phyloP scores from a whole-genome alignment of 2,888 invertebrate genomes.

The Brachylomia viminalis region DNA sequence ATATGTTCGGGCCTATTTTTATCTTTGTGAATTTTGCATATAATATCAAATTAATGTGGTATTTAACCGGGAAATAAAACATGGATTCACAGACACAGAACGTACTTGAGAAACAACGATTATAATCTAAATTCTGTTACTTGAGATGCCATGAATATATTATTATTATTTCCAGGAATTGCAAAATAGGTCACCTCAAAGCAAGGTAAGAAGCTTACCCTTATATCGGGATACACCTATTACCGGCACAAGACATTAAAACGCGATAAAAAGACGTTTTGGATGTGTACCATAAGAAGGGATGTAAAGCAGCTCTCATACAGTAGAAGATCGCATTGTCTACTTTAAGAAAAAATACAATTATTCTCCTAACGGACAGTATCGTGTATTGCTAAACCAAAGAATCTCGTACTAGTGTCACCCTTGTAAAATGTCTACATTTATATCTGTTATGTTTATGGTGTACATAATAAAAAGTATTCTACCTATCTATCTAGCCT shows the following conservation, averaged over 20 bases:
- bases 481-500: neutral
- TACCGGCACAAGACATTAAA: neutral
- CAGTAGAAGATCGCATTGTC: constrained; percentile 5
- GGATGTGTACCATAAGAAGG: constrained; percentile 29
- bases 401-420: neutral
- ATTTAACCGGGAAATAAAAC: neutral
- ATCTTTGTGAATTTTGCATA: neutral
- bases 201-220: constrained; percentile 5
- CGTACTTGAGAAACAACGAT: neutral
- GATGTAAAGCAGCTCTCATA: constrained; percentile 29
- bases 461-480: too few relatives aligned
- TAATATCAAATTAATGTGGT: neutral
- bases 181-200: constrained; percentile 26
- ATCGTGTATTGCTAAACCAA: neutral
- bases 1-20: neutral
- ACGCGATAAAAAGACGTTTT: neutral
- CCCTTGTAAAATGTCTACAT: too few relatives aligned
- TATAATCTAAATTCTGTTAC: neutral
- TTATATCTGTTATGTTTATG: too few relatives aligned
- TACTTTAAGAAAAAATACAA: constrained; percentile 8
- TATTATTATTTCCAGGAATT: constrained; percentile 8
- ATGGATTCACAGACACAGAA: neutral
- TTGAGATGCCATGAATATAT: neutral
- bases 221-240: constrained; percentile 32
- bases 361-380: constrained; percentile 7